phyloP scores from a whole-genome alignment of 2,113 vertebrate genomes.

The Propithecus coquereli region DNA sequence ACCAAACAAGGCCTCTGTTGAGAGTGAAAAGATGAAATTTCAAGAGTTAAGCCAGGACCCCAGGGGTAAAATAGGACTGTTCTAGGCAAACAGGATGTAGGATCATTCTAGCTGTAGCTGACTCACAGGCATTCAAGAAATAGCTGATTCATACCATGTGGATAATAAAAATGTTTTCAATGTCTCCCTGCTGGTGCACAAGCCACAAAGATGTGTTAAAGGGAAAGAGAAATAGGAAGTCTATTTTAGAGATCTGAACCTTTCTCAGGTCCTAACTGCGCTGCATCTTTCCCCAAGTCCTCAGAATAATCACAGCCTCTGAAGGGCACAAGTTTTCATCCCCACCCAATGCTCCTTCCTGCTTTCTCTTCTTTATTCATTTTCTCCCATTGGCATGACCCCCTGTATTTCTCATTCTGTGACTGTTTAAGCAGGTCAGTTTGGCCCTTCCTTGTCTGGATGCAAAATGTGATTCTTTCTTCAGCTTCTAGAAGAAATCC shows the following conservation, averaged over 20 bases:
- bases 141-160: not conserved
- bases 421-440: not conserved
- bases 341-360: not conserved
- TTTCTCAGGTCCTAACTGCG: not conserved
- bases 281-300: not conserved
- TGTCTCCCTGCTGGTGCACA: not conserved
- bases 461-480: not conserved
- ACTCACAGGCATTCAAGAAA: not conserved
- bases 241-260: not conserved
- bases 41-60: not conserved
- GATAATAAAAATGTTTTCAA: conserved; percentile 1
- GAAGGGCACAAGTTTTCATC: not conserved
- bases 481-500: not conserved
- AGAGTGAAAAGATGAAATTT: not conserved
- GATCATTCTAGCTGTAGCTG: not conserved
- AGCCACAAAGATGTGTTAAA: not conserved
- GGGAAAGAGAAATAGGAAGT: not conserved
- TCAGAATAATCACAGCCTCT: not conserved
- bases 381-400: not conserved
- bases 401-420: not conserved
- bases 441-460: not conserved
- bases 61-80: not conserved
- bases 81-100: not conserved
- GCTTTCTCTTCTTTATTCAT: not conserved
- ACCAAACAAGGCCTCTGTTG: not conserved